Evolutionary conservation across 2,888 invertebrate species (phyloP).

Genomic region (Deroplatys truncata): DNA sequence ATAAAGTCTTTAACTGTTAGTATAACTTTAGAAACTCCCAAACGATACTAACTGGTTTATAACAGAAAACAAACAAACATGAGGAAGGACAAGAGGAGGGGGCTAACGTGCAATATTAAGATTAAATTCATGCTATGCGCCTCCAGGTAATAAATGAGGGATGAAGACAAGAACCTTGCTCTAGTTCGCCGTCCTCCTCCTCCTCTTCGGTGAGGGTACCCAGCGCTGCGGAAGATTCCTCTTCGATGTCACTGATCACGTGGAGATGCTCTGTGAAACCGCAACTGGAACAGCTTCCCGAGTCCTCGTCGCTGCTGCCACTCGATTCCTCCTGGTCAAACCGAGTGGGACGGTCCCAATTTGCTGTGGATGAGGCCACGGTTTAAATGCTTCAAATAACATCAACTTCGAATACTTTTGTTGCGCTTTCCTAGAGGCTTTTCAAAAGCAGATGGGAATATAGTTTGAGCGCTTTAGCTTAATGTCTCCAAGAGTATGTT

Average conservation of each 20-base stretch:
- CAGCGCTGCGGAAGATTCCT: not conserved
- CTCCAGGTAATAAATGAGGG: not conserved
- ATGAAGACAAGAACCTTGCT: not conserved
- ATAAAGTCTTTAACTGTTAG: no score
- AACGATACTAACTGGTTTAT: no score
- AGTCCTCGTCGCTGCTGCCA: not conserved
- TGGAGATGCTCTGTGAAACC: not conserved
- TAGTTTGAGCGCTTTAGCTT: no score
- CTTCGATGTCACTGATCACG: not conserved
- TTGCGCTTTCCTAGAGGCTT: no score
- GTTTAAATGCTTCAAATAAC: not conserved
- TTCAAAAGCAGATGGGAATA: no score
- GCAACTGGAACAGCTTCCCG: not conserved
- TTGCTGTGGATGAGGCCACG: not conserved
- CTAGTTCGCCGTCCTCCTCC: not conserved
- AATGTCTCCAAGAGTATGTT: no score
- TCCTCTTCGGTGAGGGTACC: not conserved
- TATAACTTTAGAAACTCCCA: no score
- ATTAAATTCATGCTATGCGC: not conserved
- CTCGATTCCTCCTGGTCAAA: not conserved
- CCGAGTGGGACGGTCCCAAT: not conserved
- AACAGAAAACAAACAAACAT: not conserved
- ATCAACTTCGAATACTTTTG: not conserved
- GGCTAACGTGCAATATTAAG: not conserved
- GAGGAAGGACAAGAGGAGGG: not conserved